Conservation (phyloP, 2,888 invertebrate genomes). For the Matsumyia berberina region DNA sequence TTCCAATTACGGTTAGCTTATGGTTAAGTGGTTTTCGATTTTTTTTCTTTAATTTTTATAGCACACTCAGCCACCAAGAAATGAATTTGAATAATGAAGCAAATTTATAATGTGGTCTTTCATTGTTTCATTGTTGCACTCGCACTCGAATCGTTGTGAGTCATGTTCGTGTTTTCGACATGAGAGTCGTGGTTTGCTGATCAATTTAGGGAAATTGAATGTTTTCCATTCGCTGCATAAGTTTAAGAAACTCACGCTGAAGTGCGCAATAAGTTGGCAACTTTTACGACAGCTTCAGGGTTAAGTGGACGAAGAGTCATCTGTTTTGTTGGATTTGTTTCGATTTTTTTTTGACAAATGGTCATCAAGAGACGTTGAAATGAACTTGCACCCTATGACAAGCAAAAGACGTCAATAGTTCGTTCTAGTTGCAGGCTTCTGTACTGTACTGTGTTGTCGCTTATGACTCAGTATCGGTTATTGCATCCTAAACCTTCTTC, state of each 20-base stretch:
- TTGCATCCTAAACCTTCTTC: no score
- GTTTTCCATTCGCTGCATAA: not conserved
- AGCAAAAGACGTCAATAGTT: no score
- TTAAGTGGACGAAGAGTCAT: not conserved
- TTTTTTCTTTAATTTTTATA: not conserved
- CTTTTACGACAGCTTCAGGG: not conserved
- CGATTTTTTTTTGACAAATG: not conserved
- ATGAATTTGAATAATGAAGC: not conserved
- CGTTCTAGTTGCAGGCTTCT: no score
- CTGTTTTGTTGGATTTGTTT: not conserved
- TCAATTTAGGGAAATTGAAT: not conserved
- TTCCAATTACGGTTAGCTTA: slow-evolving; percentile 6
- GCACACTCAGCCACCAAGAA: not conserved
- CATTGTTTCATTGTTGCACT: not conserved
- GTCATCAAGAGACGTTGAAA: no score
- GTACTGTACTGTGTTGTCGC: no score
- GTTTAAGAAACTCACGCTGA: not conserved
- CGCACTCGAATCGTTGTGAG: slow-evolving; percentile 1
- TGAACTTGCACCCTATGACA: no score
- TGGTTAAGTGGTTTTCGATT: not conserved
- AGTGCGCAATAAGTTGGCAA: not conserved
- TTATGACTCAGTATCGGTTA: no score
- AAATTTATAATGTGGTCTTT: not conserved
- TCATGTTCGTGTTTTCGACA: slow-evolving; percentile 4
- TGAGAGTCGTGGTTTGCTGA: not conserved